A percentile compares a stretch with the other conserved stretches of the same genome.
These are phyloP conservation scores for Aphaenogaster floridana DNA, from an alignment of 1,140 invertebrate genomes.

Conservation along the genomic window DNA sequence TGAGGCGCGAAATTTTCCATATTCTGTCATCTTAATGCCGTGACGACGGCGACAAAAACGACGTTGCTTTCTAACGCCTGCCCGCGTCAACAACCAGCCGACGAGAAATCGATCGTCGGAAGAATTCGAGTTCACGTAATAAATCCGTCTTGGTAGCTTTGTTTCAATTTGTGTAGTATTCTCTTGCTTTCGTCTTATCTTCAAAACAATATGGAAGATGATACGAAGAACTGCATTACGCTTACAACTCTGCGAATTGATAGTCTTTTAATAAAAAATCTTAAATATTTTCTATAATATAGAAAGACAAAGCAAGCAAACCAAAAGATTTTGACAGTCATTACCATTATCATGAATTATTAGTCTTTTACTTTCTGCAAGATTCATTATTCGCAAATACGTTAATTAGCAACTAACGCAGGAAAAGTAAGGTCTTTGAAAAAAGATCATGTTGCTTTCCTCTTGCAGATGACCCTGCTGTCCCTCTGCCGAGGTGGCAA, in stretches of 20 bases:
- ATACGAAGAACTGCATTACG: neutral
- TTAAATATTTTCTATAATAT: neutral
- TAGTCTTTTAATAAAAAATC: conserved; percentile 4
- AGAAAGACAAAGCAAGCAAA: neutral
- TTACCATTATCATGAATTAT: neutral
- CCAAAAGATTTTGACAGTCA: neutral
- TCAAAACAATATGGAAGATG: neutral
- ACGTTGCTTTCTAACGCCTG: neutral
- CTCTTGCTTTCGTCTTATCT: neutral
- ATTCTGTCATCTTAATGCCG: conserved; percentile 75
- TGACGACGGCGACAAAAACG: conserved; percentile 29
- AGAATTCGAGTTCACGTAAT: conserved; percentile 10
- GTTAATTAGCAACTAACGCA: neutral
- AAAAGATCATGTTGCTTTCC: neutral
- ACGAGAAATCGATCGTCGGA: neutral
- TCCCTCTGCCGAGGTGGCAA: conserved; percentile 92
- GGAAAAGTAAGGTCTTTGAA: neutral
- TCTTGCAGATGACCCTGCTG: conserved; percentile 91
- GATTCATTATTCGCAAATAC: neutral
- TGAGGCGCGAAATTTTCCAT: conserved; percentile 80
- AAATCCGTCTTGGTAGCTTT: neutral
- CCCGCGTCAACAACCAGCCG: conserved; percentile 20
- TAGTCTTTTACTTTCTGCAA: conserved; percentile 1
- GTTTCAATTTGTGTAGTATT: neutral
- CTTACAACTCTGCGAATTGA: neutral